Evolutionary conservation across 2,888 invertebrate species (phyloP).

Genomic region (Diabrotica balteata): DNA sequence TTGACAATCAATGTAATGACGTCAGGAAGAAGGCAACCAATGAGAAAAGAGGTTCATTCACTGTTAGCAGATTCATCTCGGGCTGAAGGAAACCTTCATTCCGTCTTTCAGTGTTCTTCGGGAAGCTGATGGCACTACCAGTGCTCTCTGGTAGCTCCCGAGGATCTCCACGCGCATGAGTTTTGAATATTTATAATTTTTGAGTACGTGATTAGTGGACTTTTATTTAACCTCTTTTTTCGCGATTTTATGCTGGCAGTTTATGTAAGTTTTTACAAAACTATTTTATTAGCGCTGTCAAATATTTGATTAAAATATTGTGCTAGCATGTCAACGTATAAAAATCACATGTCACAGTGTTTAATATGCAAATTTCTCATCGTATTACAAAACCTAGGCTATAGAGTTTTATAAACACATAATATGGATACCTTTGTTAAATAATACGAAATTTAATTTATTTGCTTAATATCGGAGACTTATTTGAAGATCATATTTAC

Average conservation of each 20-base stretch:
- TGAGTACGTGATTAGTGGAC: not conserved
- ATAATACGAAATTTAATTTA: too few relatives aligned
- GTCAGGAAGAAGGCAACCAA: conserved; percentile 71
- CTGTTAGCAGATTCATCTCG: conserved; percentile 48
- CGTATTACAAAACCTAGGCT: too few relatives aligned
- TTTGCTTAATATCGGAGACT: too few relatives aligned
- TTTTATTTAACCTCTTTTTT: not conserved
- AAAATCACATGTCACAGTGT: too few relatives aligned
- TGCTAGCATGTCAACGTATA: too few relatives aligned
- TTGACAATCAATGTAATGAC: conserved; percentile 77
- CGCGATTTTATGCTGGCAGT: not conserved
- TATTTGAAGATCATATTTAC: too few relatives aligned
- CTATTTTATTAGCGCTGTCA: not conserved
- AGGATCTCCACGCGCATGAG: conserved; percentile 4
- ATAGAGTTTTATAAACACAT: too few relatives aligned
- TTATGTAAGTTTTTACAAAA: not conserved
- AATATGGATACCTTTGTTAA: too few relatives aligned
- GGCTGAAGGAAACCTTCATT: conserved; percentile 40
- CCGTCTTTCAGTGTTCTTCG: conserved; percentile 27
- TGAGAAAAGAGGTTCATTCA: conserved; percentile 73
- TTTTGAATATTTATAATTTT: conserved; percentile 5
- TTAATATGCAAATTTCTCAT: too few relatives aligned
- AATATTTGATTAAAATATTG: too few relatives aligned
- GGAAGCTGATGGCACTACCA: conserved; percentile 17
- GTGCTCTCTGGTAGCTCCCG: conserved; percentile 8